Evolutionary conservation across 37 sponge, comb jelly and placozoan genomes (phyloP).

Genomic region (Geodia barretti): DNA sequence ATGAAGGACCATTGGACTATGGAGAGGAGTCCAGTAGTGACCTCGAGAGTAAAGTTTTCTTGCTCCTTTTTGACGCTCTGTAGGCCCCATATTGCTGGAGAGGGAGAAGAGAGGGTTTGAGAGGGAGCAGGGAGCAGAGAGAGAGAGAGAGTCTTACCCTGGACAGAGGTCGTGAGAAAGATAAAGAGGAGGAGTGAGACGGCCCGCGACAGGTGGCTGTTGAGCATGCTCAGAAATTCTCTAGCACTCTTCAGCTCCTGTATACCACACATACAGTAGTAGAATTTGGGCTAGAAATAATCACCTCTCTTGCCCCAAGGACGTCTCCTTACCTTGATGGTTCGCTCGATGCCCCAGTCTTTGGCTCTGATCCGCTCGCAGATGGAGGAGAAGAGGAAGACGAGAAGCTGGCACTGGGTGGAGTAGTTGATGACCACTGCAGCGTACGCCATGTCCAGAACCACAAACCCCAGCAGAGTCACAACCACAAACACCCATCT

Average conservation of each 20-base stretch:
- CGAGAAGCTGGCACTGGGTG: conserved; percentile 83
- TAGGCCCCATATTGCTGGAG: not conserved
- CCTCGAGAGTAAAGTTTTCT: conserved; percentile 1
- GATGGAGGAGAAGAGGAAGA: conserved; percentile 66
- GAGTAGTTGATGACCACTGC: conserved; percentile 79
- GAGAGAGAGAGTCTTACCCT: conserved; percentile 11
- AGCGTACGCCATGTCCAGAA: conserved; percentile 73
- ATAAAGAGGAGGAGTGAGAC: conserved; percentile 37
- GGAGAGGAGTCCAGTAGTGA: conserved; percentile 10
- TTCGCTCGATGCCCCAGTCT: conserved; percentile 53
- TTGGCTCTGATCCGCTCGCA: conserved; percentile 32
- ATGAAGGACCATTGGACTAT: conserved; percentile 37
- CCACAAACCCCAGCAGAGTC: conserved; percentile 57
- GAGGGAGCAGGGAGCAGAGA: not conserved
- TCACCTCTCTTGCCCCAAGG: conserved; percentile 6
- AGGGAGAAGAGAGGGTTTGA: not conserved
- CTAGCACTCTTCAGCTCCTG: conserved; percentile 26
- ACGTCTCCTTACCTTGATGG: conserved; percentile 50
- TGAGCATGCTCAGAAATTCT: conserved; percentile 33
- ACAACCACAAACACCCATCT: conserved; percentile 32
- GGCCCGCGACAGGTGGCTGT: conserved; percentile 51
- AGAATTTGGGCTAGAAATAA: conserved; percentile 26
- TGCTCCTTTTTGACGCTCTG: not conserved
- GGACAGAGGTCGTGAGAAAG: conserved; percentile 18
- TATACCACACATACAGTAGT: not conserved